Conservation (phyloP, 2,797 vertebrate genomes). For the Ceyx erithaca region DNA sequence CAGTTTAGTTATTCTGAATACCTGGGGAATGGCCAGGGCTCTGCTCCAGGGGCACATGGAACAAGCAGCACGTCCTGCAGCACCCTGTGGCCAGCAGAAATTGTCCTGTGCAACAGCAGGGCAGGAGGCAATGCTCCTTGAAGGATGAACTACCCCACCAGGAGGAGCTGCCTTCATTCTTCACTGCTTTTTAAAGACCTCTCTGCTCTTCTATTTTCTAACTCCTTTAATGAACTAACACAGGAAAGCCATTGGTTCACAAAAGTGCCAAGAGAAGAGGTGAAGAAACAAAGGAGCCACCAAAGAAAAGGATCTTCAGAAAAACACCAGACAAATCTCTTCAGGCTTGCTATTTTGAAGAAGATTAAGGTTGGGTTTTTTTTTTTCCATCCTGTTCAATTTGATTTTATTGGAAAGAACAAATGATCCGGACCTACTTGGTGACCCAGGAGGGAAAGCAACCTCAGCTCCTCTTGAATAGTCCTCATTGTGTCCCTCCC, state of each 20-base stretch:
- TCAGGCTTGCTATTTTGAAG: not conserved
- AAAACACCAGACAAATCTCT: not conserved
- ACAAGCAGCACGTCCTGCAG: not conserved
- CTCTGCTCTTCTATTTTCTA: not conserved
- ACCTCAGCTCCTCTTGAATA: not conserved
- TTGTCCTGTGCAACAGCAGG: not conserved
- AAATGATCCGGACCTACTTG: not conserved
- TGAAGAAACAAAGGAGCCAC: not conserved
- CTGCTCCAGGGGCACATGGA: accelerated
- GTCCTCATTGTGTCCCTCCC: not conserved
- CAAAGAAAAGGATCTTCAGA: not conserved
- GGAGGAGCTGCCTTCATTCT: not conserved
- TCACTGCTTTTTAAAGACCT: not conserved
- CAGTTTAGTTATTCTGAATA: not conserved
- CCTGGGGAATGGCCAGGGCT: not conserved
- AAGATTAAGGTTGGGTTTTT: not conserved
- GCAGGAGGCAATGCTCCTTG: not conserved
- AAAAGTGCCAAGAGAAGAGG: not conserved
- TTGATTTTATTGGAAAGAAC: constrained; percentile 43
- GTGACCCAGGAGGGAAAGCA: not conserved
- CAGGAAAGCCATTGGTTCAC: not conserved
- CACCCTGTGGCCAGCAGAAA: not conserved
- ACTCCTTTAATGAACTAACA: not conserved
- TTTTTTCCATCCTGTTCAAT: not conserved
- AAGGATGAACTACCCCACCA: not conserved